Evolutionary conservation across 2,113 vertebrate species (phyloP).

Genomic region (Cavia porcellus): DNA sequence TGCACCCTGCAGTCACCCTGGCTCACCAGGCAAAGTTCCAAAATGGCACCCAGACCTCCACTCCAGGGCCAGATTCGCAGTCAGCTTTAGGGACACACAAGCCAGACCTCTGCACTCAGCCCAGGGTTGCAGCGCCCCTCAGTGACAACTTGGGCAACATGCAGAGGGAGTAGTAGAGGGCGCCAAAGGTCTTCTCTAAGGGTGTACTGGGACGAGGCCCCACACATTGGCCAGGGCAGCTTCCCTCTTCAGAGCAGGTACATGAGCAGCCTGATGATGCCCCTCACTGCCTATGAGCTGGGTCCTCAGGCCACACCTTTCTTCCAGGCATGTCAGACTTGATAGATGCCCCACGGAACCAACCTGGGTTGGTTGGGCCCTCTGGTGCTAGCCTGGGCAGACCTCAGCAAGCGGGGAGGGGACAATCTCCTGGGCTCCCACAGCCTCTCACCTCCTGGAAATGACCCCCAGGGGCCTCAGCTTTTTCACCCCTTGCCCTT

Average conservation of each 20-base stretch:
- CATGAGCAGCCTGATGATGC: fast-evolving
- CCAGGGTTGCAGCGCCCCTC: fast-evolving
- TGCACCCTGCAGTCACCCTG: fast-evolving
- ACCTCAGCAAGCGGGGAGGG: too few species aligned
- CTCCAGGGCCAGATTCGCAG: fast-evolving
- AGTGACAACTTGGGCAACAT: fast-evolving
- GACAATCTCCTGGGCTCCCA: too few species aligned
- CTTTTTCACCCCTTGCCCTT: not conserved
- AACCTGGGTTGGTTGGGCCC: not conserved
- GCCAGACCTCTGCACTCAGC: fast-evolving
- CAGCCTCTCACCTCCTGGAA: not conserved
- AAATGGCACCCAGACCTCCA: not conserved
- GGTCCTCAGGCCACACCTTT: not conserved
- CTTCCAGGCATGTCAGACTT: not conserved
- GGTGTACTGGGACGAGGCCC: too few species aligned
- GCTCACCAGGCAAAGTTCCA: not conserved
- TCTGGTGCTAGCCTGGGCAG: not conserved
- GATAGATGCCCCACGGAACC: not conserved
- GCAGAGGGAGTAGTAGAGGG: slow-evolving; percentile 20
- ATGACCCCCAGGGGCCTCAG: not conserved
- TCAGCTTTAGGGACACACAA: fast-evolving
- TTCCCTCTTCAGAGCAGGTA: fast-evolving
- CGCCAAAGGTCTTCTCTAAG: not conserved
- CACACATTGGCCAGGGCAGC: fast-evolving
- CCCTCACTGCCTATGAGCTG: not conserved